These are phyloP conservation scores for Triplophysa bombifrons DNA, from an alignment of 2,797 vertebrate genomes.

Conservation along the genomic window DNA sequence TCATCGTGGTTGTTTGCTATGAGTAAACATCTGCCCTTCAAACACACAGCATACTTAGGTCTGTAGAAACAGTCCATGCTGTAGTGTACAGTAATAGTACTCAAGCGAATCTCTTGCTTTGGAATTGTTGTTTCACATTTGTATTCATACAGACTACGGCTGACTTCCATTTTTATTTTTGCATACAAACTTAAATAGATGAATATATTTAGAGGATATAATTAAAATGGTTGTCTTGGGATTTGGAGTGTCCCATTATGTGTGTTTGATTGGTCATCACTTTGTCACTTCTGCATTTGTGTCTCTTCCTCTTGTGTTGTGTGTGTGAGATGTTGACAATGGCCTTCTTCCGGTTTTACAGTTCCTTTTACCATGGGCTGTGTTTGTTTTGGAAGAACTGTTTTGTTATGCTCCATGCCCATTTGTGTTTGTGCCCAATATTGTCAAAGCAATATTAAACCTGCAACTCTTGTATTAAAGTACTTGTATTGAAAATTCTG, in stretches of 20 bases:
- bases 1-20: neutral
- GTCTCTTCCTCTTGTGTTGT: neutral
- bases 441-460: no score
- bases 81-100: neutral
- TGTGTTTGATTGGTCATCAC: neutral
- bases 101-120: neutral
- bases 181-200: neutral
- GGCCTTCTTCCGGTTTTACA: no score
- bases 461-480: no score
- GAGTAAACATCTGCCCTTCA: neutral
- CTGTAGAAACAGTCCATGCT: neutral
- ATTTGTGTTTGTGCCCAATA: no score
- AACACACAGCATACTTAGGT: neutral
- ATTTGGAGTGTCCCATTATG: neutral
- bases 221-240: neutral
- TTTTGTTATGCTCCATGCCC: neutral
- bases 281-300: conserved; percentile 8
- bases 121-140: neutral
- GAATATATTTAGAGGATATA: neutral
- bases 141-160: neutral
- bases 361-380: neutral
- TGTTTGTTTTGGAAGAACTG: neutral
- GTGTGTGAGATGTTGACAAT: no score
- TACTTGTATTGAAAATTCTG: no score
- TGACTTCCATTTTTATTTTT: neutral